These are phyloP conservation scores for Poecilia wingei DNA, from an alignment of 2,797 vertebrate species.

Conservation along the genomic window DNA sequence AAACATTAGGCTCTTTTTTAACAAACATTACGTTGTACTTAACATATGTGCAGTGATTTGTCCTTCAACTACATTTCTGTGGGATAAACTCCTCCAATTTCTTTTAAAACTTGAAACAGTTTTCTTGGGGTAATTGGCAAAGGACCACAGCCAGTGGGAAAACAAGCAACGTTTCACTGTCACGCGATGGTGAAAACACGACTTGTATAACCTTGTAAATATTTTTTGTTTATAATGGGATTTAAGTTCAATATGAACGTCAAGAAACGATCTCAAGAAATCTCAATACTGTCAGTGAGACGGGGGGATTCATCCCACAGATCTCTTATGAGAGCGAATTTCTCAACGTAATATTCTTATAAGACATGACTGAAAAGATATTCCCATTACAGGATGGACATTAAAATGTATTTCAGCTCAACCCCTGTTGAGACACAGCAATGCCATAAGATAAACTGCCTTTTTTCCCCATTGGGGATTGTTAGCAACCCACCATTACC, in stretches of 20 bases:
- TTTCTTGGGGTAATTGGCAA: neutral
- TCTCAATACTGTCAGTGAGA: constrained; percentile 15
- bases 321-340: constrained; percentile 24
- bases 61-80: neutral
- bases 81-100: no score
- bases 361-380: constrained; percentile 41
- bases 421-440: constrained; percentile 32
- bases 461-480: constrained; percentile 33
- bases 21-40: neutral
- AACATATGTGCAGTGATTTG: neutral
- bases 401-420: constrained; percentile 59
- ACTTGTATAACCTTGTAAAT: neutral
- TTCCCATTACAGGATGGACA: constrained; percentile 41
- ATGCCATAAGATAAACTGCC: constrained; percentile 33
- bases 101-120: neutral
- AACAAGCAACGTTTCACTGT: neutral
- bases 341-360: constrained; percentile 16
- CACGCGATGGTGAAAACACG: neutral
- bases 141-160: neutral
- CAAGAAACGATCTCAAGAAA: constrained; percentile 26
- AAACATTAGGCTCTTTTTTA: neutral
- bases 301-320: constrained; percentile 29
- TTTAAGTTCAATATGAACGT: constrained; percentile 32
- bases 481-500: constrained; percentile 24
- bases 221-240: neutral